phyloP scores from a whole-genome alignment of 2,888 invertebrate genomes.

The Coenonympha glycerion region DNA sequence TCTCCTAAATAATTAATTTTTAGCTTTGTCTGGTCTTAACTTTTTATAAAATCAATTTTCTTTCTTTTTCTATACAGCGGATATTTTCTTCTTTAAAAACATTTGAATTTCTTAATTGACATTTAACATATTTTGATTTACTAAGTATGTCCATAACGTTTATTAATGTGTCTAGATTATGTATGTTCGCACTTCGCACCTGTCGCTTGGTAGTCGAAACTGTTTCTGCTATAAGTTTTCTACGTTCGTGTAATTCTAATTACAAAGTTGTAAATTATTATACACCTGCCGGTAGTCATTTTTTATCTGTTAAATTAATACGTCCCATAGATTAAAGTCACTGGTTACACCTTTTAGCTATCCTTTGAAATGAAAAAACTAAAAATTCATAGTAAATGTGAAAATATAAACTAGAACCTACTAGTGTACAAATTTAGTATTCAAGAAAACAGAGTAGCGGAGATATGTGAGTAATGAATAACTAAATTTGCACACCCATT shows the following conservation, averaged over 20 bases:
- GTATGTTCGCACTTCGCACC: background rate
- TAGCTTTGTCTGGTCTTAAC: background rate
- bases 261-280: background rate
- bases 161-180: background rate
- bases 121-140: background rate
- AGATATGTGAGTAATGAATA: background rate
- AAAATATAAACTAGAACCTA: too few species aligned
- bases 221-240: constrained; percentile 3
- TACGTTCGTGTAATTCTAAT: constrained; percentile 3
- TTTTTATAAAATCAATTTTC: too few species aligned
- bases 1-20: background rate
- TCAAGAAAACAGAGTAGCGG: too few species aligned
- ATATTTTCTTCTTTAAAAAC: background rate
- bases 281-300: constrained; percentile 5
- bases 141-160: background rate
- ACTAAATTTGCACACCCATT: background rate
- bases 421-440: too few species aligned
- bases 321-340: background rate
- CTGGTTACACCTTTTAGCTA: background rate
- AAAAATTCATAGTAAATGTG: too few species aligned
- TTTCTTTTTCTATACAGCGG: too few species aligned
- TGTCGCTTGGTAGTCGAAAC: constrained; percentile 1
- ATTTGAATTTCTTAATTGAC: background rate
- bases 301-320: background rate
- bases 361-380: too few species aligned